Evolutionary conservation across 2,113 vertebrate genomes (phyloP).

Genomic region (Oostethus manadensis): DNA sequence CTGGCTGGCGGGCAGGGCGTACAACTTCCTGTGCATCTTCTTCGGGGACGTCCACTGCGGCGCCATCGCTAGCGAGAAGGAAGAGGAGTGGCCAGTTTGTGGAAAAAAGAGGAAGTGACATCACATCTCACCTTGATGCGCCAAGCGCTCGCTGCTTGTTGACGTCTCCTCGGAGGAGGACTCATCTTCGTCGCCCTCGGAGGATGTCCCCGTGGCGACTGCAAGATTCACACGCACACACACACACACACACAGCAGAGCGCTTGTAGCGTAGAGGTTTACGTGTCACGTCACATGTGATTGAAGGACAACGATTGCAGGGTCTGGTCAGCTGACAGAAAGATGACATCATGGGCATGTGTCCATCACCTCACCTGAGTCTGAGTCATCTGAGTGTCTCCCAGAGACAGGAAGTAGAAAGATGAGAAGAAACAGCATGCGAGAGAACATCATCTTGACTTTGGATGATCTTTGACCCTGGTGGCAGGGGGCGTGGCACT

Average conservation of each 20-base stretch:
- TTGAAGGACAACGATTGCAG: background rate
- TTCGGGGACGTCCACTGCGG: conserved; percentile 85
- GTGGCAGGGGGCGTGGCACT: background rate
- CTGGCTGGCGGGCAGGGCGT: conserved; percentile 79
- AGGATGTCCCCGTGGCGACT: background rate
- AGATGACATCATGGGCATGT: background rate
- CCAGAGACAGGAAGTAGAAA: background rate
- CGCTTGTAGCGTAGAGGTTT: too few relatives aligned
- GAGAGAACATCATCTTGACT: background rate
- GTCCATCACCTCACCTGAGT: background rate
- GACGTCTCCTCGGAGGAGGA: conserved; percentile 5
- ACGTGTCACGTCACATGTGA: too few relatives aligned
- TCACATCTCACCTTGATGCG: background rate
- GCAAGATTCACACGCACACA: background rate
- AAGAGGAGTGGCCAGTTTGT: background rate
- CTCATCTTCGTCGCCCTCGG: background rate
- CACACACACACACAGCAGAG: too few relatives aligned
- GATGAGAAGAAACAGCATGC: background rate
- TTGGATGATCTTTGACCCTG: too few relatives aligned
- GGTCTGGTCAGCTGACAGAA: too few relatives aligned
- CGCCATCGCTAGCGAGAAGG: conserved; percentile 61
- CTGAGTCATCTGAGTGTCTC: background rate
- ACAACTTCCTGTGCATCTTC: conserved; percentile 90
- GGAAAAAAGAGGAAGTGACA: background rate
- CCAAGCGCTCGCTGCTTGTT: background rate